Evolutionary conservation across 2,113 vertebrate genomes (phyloP), one percentile per base, ranked within the genome.

Genomic region (Tragelaphus imberbis): DNA sequence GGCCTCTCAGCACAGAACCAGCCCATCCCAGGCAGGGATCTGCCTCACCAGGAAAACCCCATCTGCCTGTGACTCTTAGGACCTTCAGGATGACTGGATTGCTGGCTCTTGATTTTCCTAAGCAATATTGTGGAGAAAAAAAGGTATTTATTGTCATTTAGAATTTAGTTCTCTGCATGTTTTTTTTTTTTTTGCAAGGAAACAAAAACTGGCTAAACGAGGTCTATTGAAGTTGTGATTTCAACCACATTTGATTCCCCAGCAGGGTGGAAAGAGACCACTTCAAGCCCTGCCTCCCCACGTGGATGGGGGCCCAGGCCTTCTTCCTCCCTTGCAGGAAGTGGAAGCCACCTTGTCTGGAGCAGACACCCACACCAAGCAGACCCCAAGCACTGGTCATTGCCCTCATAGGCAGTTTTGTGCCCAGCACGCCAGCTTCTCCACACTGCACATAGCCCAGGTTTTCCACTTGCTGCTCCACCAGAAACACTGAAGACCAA

Each of bases 41-140:
- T 2, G 4, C 44, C 33, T 36, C 25, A 7, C 9, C 19, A n/a
- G 28, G 53, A 81, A 86, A 13, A 10, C 14, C n/a, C 28, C 23
- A 6, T 33, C 28, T n/a, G n/a, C 36, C 77, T 10, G 8, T 1
- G n/a, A 6, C 5, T 44, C 2, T 3, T 91, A 92, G 97, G 88
- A 77, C 93, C 30, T 95, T 90, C 59, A 79, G 89, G 91, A 90
- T 7, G 89, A 49, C 71, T 89, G 40, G n/a, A 77, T 19, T 63
- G 47, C 9, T 81, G 55, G 81, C 90, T 97, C 96, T 95, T 90
- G 51, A 79, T 75, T 98, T 98, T 96, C 94, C 91, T 98, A 98
- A 99, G 98, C 98, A 99, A 98, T 98, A 98, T 93, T 86, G 59
- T 55, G 63, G 33, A 94, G 94, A 75, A 97, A 97, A 44, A 97